phyloP scores from a whole-genome alignment of 2,888 invertebrate species.

The Pterostichus niger region DNA sequence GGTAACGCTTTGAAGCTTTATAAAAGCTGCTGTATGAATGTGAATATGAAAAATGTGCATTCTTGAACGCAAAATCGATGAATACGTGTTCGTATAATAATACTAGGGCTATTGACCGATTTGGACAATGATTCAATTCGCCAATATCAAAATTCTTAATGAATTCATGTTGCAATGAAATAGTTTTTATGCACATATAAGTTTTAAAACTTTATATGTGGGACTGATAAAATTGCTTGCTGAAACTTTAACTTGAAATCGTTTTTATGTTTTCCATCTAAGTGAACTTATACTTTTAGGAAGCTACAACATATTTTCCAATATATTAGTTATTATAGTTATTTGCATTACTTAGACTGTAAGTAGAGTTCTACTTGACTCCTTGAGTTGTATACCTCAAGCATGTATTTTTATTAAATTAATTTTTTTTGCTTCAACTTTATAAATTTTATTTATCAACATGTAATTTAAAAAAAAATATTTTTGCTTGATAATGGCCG shows the following conservation, averaged over 20 bases:
- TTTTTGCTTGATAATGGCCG: too few species aligned
- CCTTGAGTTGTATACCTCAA: too few species aligned
- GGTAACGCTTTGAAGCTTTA: conserved; percentile 33
- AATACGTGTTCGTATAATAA: conserved; percentile 22
- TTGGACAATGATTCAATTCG: conserved; percentile 25
- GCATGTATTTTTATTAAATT: too few species aligned
- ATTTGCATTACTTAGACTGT: too few species aligned
- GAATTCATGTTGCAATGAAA: conserved; percentile 34
- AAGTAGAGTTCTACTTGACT: too few species aligned
- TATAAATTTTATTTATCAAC: too few species aligned
- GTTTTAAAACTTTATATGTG: conserved; percentile 34
- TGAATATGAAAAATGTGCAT: conserved; percentile 49
- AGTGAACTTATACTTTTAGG: too few species aligned
- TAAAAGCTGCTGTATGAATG: conserved; percentile 28
- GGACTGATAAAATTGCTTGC: conserved; percentile 4
- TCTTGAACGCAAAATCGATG: conserved; percentile 39
- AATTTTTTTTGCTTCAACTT: too few species aligned
- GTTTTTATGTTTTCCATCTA: conserved; percentile 3
- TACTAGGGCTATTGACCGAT: conserved; percentile 29
- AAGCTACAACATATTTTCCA: too few species aligned
- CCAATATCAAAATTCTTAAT: conserved; percentile 30
- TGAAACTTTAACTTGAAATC: conserved; percentile 1
- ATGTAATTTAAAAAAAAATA: too few species aligned
- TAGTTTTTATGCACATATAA: conserved; percentile 20
- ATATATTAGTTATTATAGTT: too few species aligned